Evolutionary conservation across 2,888 invertebrate genomes (phyloP), one percentile per base, ranked within the genome.

Genomic region (Fissipunctia ypsillon): DNA sequence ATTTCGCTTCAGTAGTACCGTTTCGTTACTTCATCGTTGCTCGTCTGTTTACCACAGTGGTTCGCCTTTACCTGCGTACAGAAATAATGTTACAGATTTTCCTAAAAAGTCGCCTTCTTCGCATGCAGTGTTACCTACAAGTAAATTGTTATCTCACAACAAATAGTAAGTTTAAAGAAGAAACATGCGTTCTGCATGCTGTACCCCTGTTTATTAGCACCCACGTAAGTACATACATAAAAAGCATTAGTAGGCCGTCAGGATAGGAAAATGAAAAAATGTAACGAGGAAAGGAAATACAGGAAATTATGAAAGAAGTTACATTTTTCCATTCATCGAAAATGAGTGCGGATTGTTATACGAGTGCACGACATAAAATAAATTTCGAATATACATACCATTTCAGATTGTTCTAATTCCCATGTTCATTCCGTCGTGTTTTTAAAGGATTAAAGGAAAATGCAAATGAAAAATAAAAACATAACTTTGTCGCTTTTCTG

Each of bases 71-170:
- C 89, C 94, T 94, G 93, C 73, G 66, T 78, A 87, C 65, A 86
- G 84, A 88, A 87, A 88, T 83, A 76, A 69, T 25, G 14, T 72
- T 61, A 70, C 25, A 31, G 14, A 48, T 45, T 56, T 74, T 70
- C 61, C 16, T 59, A 56, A 68, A n/a, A 35, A 19, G 31, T 56
- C 59, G 45, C 0, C 22, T 63, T 72, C 70, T 73, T 78, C 41
- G 73, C 83, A 86, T 84, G 83, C 81, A 83, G 63, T 72, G 59
- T 84, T 74, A 81, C 90, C 87, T 90, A 88, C 72, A 71, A 87
- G 83, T 83, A 87, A n/a, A 88, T 84, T 91, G 92, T 94, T 94
- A 95, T 96, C 96, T 96, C 96, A 96, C 96, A 96, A 96, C 96
- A 96, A 96, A 96, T 96, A 95, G 86, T 94, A 94, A 95, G 93